Conservation (phyloP, 1,140 invertebrate genomes). For the Pollicipes pollicipes region DNA sequence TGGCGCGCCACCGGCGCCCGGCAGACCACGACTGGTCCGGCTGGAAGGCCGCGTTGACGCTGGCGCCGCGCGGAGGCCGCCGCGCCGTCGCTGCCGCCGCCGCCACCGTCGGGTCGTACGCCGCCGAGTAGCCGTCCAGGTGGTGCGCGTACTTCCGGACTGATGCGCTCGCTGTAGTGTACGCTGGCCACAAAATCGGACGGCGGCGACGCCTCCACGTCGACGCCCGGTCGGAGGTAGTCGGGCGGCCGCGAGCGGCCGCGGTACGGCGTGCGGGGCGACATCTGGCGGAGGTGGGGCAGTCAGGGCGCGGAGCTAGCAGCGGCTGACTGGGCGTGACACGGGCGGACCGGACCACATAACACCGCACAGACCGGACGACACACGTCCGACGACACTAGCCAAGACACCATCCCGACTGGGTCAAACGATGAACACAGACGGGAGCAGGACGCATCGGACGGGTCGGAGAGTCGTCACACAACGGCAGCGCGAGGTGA, state of each 20-base stretch:
- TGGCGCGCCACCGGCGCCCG: not conserved
- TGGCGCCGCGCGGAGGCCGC: constrained; percentile 12
- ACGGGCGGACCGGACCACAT: no score
- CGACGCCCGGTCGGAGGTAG: not conserved
- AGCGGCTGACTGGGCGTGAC: no score
- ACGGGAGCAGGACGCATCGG: no score
- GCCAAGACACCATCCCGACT: no score
- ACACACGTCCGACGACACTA: no score
- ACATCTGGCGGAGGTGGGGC: constrained; percentile 1
- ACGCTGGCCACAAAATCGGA: constrained; percentile 31
- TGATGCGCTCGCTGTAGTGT: constrained; percentile 20
- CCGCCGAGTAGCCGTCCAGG: constrained; percentile 18
- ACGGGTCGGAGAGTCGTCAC: no score
- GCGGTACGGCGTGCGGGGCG: not conserved
- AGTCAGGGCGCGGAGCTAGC: no score
- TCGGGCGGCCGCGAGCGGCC: constrained; percentile 2
- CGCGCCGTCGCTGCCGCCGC: constrained; percentile 16
- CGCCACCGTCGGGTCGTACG: constrained; percentile 23
- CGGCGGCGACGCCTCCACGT: constrained; percentile 27
- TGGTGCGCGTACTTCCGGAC: constrained; percentile 20
- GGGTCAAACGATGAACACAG: no score
- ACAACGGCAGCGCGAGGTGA: no score
- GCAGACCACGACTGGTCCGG: not conserved
- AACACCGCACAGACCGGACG: no score
- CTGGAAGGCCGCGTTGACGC: constrained; percentile 9